Base-by-base conservation (phyloP, 2,797 vertebrate genomes). In the Smutsia temminckii region DNA sequence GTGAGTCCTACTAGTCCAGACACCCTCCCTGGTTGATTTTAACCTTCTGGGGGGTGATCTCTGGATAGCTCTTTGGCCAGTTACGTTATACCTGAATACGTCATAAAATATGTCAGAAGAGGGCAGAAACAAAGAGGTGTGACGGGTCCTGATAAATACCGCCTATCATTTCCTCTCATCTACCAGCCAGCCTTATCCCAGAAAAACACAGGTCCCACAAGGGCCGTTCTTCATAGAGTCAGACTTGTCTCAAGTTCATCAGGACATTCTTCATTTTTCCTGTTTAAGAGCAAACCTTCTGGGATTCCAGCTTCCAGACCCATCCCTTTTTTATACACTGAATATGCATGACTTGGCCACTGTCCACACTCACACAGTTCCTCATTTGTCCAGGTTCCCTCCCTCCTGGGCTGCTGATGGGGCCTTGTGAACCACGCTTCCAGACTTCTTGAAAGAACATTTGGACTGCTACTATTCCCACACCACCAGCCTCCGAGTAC, bases 401-500 rank as follows among this genome's bases (percentile, higher is more conserved):
- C 42, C 71, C 72, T 63, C 20, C 46, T 18, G 20, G 27, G 59
- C 40, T 59, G 42, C 75, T 29, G 18, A 40, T 0, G 9, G 71
- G 53, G 61, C 21, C 86, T 77, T n/a, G 17, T 0, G 17, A 94
- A 27, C 37, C 25, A 23, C 1, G 42, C 42, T 61, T 53, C 34
- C 51, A 2, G 29, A 27, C 63, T 53, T 85, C 87, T 69, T 37
- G 8, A 74, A 71, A 86, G 79, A 68, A 80, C 85, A 79, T 9
- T 3, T 32, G 71, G 55, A 75, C 55, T 32, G 13, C 32, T 78
- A 53, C 63, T 6, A 46, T 20, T 8, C 32, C 40, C 32, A 11
- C 29, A 53, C 21, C 87, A 88, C 61, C 68, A 55, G 59, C 83
- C 84, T 91, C 77, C 79, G 94, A 96, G 94, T 97, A 93, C 90